Percentiles rank a stretch among this genome's conserved stretches.
These are phyloP conservation scores for Echiichthys vipera DNA, from an alignment of 2,797 vertebrate genomes.

Conservation along the genomic window DNA sequence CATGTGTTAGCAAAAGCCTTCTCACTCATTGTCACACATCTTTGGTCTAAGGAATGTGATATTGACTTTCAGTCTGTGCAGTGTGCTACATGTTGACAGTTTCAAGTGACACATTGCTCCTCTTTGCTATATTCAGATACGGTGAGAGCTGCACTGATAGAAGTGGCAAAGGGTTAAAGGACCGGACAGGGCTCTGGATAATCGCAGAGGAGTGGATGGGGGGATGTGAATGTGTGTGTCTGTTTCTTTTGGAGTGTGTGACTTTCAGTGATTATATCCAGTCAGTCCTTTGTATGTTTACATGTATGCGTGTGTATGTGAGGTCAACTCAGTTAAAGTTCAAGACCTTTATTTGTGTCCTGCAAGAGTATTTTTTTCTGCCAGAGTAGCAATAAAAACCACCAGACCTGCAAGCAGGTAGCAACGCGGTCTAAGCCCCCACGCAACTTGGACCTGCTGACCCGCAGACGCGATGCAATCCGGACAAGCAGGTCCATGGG, in stretches of 20 bases:
- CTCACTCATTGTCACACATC: slow-evolving; percentile 1
- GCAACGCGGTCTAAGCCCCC: no score
- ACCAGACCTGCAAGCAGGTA: no score
- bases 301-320: not conserved
- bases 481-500: no score
- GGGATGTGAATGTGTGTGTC: not conserved
- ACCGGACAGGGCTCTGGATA: slow-evolving; percentile 2
- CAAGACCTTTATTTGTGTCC: no score
- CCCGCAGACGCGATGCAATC: no score
- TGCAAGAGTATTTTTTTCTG: no score
- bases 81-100: slow-evolving; percentile 49
- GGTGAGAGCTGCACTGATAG: slow-evolving; percentile 55
- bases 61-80: slow-evolving; percentile 23
- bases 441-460: no score
- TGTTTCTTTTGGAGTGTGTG: not conserved
- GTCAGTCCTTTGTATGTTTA: not conserved
- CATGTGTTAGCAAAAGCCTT: slow-evolving; percentile 16
- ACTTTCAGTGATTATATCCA: not conserved
- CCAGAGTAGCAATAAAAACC: no score
- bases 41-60: slow-evolving; percentile 17
- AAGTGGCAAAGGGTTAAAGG: slow-evolving; percentile 16
- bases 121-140: slow-evolving; percentile 73
- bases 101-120: slow-evolving; percentile 55
- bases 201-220: slow-evolving; percentile 23
- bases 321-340: no score